Percentiles rank a stretch among this genome's conserved stretches.
Evolutionary conservation across 2,797 vertebrate genomes (phyloP).

Genomic region (Melanogrammus aeglefinus): DNA sequence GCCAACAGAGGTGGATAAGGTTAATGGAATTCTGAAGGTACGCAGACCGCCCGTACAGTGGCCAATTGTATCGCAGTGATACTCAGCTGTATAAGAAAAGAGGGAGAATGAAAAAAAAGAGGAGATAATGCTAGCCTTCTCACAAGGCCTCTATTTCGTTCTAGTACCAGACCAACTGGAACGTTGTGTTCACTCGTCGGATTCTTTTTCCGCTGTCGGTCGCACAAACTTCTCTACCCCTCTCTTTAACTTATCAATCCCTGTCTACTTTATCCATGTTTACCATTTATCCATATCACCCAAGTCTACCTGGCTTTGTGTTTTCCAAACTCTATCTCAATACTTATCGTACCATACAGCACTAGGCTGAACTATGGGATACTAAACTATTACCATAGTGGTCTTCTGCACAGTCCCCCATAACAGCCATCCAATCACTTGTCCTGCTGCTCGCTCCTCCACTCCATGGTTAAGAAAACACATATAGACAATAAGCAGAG

Average conservation of each 20-base stretch:
- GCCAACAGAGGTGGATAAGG: conserved; percentile 66
- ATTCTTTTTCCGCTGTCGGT: neutral
- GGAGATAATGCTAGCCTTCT: neutral
- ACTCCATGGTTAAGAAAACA: neutral
- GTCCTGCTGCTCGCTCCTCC: neutral
- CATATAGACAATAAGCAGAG: neutral
- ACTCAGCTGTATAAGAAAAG: conserved; percentile 60
- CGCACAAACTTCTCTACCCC: neutral
- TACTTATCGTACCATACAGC: too few species aligned
- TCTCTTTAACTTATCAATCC: neutral
- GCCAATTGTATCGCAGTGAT: conserved; percentile 60
- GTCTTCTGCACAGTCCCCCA: neutral
- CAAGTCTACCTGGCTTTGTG: too few species aligned
- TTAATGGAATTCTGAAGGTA: conserved; percentile 73
- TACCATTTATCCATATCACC: too few species aligned
- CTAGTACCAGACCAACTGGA: too few species aligned
- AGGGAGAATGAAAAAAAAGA: conserved; percentile 30
- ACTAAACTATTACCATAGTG: neutral
- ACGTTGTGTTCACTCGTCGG: neutral
- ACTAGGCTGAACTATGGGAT: neutral
- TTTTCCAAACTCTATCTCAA: too few species aligned
- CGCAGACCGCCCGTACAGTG: conserved; percentile 48
- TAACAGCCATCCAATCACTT: neutral
- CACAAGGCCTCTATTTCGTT: neutral
- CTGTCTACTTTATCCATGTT: too few species aligned